phyloP scores from a whole-genome alignment of 1,140 invertebrate species.

The Papilio helenus region DNA sequence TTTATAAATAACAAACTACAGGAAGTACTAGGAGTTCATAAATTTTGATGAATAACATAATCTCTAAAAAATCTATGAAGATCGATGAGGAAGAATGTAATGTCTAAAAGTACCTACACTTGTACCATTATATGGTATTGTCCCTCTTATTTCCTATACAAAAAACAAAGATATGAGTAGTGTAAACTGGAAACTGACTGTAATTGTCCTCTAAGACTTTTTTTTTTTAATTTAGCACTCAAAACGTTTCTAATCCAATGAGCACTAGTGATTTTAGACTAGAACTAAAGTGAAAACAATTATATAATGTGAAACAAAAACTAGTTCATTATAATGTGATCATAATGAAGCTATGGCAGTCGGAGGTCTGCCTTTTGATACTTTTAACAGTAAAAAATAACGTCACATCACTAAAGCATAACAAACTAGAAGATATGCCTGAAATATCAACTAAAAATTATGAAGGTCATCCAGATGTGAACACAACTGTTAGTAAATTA shows the following conservation, averaged over 20 bases:
- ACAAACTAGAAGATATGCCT: neutral
- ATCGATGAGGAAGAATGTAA: neutral
- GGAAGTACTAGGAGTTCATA: neutral
- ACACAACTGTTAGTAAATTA: neutral
- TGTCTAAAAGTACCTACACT: neutral
- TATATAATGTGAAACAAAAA: conserved; percentile 26
- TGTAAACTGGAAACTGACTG: neutral
- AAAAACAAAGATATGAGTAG: neutral
- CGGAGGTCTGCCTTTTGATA: conserved; percentile 50
- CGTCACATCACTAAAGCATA: neutral
- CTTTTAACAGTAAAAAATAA: conserved; percentile 44
- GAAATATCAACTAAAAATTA: neutral
- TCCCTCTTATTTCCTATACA: neutral
- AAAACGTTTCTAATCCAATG: no score
- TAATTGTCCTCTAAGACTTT: no score
- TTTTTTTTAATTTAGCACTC: no score
- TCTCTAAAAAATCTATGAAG: neutral
- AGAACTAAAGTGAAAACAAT: neutral
- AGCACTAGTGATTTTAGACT: neutral
- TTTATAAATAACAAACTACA: neutral
- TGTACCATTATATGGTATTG: neutral
- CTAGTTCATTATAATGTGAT: conserved; percentile 35
- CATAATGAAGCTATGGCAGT: conserved; percentile 60
- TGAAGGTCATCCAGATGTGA: neutral
- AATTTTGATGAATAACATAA: neutral